Evolutionary conservation across 2,113 vertebrate species (phyloP), one percentile per base, ranked within the genome.

Genomic region (Pseudolaguvia tuberculata): DNA sequence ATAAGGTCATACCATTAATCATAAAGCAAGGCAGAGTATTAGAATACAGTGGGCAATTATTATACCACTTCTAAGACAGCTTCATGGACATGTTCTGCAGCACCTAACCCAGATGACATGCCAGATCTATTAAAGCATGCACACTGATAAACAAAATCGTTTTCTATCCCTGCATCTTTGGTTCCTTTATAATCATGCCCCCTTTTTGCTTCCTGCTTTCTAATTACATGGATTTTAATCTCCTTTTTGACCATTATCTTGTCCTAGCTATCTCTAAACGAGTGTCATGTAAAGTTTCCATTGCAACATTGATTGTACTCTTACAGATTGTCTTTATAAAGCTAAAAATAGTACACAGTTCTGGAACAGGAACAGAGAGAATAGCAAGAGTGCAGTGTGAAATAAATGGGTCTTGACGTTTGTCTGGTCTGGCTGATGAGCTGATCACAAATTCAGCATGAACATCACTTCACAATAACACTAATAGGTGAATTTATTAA

Each of bases 1-100:
- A 52, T 48, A 51, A 70, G 75, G 73, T 71, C 55, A 58, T 21
- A 63, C 59, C 73, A 72, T 78, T 82, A 84, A 80, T 86, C 72
- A 81, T 56, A 21, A 2, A 45, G 57, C 35, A 29, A 21, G 23
- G 2, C 67, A 52, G 14, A 12, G 29, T 35, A 57, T 2, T 21
- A 67, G 51, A 55, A 45, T 31, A 42, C 29, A 25, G 14, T 65
- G 27, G 21, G 12, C 25, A 50, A 50, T 29, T 50, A 29, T 52
- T 69, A 12, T 23, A 35, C 67, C 65, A 50, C 9, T 47, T 9
- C 25, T 68, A 50, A 48, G 56, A 39, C 63, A 50, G 31, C 51
- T 48, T 50, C 57, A 29, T 35, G 50, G 68, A 17, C 51, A 14
- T 53, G 27, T 66, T 70, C 20, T 42, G 20, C 29, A 70, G 31